A percentile compares a stretch with the other conserved stretches of the same genome.
Evolutionary conservation across 2,797 vertebrate species (phyloP).

Genomic region (Sphaeramia orbicularis): DNA sequence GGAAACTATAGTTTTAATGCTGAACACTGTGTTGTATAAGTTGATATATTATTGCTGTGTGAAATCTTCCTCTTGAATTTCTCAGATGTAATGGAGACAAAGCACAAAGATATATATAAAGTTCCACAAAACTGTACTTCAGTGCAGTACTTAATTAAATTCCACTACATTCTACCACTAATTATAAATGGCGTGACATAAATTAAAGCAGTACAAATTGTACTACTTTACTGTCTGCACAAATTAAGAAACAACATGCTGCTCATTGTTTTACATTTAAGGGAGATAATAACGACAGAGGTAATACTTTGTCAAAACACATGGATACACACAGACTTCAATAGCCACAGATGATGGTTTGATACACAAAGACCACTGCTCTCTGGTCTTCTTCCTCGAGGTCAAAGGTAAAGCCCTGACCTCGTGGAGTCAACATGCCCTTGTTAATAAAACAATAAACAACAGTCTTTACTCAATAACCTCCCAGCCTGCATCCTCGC

Average conservation of each 20-base stretch:
- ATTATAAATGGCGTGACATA: conserved; percentile 24
- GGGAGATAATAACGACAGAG: conserved; percentile 23
- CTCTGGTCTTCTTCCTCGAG: conserved; percentile 62
- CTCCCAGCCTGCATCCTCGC: conserved; percentile 49
- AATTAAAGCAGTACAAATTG: conserved; percentile 29
- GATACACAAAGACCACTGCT: conserved; percentile 57
- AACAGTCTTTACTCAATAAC: conserved; percentile 70
- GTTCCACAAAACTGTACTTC: too few relatives aligned
- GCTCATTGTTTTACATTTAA: conserved; percentile 5
- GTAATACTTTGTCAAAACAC: conserved; percentile 33
- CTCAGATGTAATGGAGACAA: too few relatives aligned
- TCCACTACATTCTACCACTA: not conserved
- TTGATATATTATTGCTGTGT: too few relatives aligned
- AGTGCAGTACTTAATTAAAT: too few relatives aligned
- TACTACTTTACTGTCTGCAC: conserved; percentile 4
- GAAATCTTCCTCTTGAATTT: too few relatives aligned
- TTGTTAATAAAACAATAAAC: conserved; percentile 87
- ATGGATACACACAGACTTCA: conserved; percentile 61
- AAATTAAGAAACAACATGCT: not conserved
- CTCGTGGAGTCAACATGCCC: conserved; percentile 80
- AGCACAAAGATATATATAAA: too few relatives aligned
- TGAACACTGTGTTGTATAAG: too few relatives aligned
- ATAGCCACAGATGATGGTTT: conserved; percentile 45
- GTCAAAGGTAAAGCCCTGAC: conserved; percentile 82
- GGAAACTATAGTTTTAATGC: too few relatives aligned